Conservation (phyloP, 2,888 invertebrate genomes). For the Perdita meconis region DNA sequence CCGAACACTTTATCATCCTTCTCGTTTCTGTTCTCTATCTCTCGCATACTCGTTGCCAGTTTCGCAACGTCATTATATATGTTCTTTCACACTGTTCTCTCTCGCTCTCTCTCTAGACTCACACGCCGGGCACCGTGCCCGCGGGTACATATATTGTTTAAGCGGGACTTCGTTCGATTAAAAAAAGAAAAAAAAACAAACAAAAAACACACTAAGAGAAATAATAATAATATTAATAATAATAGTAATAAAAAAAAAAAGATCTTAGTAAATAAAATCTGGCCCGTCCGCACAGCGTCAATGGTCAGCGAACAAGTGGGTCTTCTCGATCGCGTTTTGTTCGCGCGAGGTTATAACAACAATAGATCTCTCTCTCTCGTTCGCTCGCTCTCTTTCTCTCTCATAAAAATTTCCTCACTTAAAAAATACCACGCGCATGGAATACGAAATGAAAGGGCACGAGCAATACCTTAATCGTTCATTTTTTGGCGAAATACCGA, state of each 20-base stretch:
- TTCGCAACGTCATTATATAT: conserved; percentile 50
- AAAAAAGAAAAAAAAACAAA: conserved; percentile 44
- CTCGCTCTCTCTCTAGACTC: conserved; percentile 56
- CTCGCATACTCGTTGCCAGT: conserved; percentile 54
- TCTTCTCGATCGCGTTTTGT: conserved; percentile 40
- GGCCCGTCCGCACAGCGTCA: conserved; percentile 58
- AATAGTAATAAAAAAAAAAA: conserved; percentile 39
- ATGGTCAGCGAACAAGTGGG: conserved; percentile 62
- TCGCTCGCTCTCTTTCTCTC: conserved; percentile 34
- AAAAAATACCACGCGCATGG: conserved; percentile 59
- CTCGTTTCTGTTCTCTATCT: conserved; percentile 50
- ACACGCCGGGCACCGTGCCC: conserved; percentile 66
- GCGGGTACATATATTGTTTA: conserved; percentile 62
- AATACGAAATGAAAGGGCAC: conserved; percentile 74
- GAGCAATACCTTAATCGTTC: conserved; percentile 64
- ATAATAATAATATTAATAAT: conserved; percentile 43
- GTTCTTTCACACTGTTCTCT: conserved; percentile 53
- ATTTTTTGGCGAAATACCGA: conserved; percentile 49
- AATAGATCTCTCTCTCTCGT: conserved; percentile 40
- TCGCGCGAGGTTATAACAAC: conserved; percentile 29
- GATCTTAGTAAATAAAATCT: conserved; percentile 61
- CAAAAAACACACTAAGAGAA: conserved; percentile 48
- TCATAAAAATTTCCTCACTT: conserved; percentile 36
- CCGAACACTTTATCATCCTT: conserved; percentile 58
- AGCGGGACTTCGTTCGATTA: conserved; percentile 61